A percentile compares a stretch with the other conserved stretches of the same genome.
These are phyloP conservation scores for Prietella phreatophila DNA, from an alignment of 2,113 vertebrate species.

Conservation along the genomic window DNA sequence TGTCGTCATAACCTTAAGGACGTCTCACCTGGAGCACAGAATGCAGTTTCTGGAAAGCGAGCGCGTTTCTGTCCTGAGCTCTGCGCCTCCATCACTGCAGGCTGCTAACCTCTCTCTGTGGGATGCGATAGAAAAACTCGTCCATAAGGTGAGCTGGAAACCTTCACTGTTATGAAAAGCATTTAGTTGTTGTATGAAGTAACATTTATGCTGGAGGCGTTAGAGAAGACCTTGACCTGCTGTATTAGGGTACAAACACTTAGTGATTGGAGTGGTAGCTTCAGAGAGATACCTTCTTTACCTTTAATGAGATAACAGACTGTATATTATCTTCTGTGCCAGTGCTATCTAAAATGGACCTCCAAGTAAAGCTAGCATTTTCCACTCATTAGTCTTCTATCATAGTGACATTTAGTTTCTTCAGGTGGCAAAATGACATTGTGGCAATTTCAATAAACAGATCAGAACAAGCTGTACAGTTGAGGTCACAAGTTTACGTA, in stretches of 20 bases:
- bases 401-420: background rate
- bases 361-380: background rate
- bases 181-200: background rate
- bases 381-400: background rate
- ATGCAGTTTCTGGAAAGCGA: constrained; percentile 71
- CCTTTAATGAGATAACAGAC: background rate
- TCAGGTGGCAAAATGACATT: background rate
- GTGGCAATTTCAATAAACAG: background rate
- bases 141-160: constrained; percentile 71
- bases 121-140: constrained; percentile 74
- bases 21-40: constrained; percentile 71
- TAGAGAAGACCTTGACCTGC: background rate
- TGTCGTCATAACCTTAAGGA: constrained; percentile 72
- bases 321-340: background rate
- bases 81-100: constrained; percentile 45
- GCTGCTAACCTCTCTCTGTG: constrained; percentile 59
- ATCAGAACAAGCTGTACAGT: too few relatives aligned
- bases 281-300: background rate
- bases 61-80: constrained; percentile 49
- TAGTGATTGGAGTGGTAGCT: background rate
- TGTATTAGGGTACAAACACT: background rate
- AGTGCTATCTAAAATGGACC: background rate
- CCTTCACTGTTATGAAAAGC: background rate
- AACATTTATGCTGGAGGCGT: background rate
- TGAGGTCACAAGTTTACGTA: too few relatives aligned